Conservation (phyloP, 1,140 invertebrate species). For the Galendromus occidentalis region DNA sequence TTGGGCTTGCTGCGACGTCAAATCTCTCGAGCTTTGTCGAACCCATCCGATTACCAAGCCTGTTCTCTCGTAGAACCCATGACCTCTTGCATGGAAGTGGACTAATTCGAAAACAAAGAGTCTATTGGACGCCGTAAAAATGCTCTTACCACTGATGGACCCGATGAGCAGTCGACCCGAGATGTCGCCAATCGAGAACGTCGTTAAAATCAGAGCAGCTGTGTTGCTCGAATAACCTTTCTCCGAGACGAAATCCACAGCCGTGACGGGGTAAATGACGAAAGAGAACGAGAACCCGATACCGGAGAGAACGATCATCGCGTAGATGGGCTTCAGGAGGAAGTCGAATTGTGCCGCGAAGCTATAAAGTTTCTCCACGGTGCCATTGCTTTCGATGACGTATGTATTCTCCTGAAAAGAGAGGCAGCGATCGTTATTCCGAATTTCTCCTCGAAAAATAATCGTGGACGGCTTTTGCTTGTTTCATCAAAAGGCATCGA, state of each 20-base stretch:
- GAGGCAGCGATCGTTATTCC: no score
- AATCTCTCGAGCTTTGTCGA: no score
- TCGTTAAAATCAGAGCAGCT: not conserved
- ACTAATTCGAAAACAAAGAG: no score
- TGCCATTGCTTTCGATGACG: not conserved
- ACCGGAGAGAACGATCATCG: not conserved
- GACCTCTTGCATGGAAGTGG: no score
- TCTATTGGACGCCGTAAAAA: no score
- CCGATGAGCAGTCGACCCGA: not conserved
- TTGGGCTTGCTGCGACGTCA: no score
- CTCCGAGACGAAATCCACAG: constrained; percentile 1
- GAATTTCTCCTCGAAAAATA: no score
- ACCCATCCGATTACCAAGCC: no score
- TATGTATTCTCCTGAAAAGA: constrained; percentile 2
- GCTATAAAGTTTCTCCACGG: not conserved
- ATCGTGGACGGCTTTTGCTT: no score
- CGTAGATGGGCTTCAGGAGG: not conserved
- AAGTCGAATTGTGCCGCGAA: not conserved
- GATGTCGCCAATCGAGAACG: constrained; percentile 2
- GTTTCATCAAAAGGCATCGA: no score
- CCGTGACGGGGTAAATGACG: not conserved
- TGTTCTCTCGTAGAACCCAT: no score
- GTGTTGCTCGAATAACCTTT: not conserved
- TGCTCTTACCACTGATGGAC: not conserved
- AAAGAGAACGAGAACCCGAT: not conserved